Evolutionary conservation across 2,797 vertebrate species (phyloP).

Genomic region (Harpagifer antarcticus): DNA sequence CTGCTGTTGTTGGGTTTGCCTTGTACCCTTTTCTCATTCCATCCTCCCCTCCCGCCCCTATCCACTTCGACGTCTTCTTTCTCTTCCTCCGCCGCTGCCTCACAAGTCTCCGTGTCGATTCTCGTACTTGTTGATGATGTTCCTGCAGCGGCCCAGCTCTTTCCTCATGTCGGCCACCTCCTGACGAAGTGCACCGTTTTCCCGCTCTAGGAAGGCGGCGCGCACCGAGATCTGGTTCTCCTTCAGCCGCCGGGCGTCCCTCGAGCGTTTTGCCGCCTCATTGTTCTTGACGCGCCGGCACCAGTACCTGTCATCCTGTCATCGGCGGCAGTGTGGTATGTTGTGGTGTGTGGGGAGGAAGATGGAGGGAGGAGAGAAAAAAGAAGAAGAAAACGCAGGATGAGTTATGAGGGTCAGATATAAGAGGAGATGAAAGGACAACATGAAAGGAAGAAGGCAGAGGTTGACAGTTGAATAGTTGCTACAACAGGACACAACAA

Average conservation of each 20-base stretch:
- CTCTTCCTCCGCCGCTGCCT: slow-evolving; percentile 47
- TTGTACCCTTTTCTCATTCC: slow-evolving; percentile 60
- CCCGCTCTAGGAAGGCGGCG: slow-evolving; percentile 94
- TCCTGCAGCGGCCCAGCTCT: slow-evolving; percentile 92
- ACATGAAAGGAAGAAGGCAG: background rate
- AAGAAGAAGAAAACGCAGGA: slow-evolving; percentile 11
- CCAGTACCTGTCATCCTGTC: slow-evolving; percentile 95
- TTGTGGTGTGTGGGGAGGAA: slow-evolving; percentile 59
- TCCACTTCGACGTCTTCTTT: slow-evolving; percentile 1
- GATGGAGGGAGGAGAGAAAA: slow-evolving; percentile 16
- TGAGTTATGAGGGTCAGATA: slow-evolving; percentile 58
- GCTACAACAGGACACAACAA: slow-evolving; percentile 1
- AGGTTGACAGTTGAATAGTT: slow-evolving; percentile 40
- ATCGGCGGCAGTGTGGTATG: slow-evolving; percentile 40
- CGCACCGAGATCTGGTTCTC: slow-evolving; percentile 96
- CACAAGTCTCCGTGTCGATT: slow-evolving; percentile 91
- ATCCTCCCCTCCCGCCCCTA: slow-evolving; percentile 4
- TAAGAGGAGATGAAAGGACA: slow-evolving; percentile 22
- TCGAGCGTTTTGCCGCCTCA: slow-evolving; percentile 92
- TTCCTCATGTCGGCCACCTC: slow-evolving; percentile 93
- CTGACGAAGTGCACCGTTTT: slow-evolving; percentile 89
- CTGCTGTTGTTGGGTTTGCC: slow-evolving; percentile 72
- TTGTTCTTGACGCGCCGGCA: slow-evolving; percentile 92
- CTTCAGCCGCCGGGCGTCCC: slow-evolving; percentile 93
- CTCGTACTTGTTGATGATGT: slow-evolving; percentile 91